Evolutionary conservation across 2,797 vertebrate genomes (phyloP).

Genomic region (Oryzias dopingdopingensis): DNA sequence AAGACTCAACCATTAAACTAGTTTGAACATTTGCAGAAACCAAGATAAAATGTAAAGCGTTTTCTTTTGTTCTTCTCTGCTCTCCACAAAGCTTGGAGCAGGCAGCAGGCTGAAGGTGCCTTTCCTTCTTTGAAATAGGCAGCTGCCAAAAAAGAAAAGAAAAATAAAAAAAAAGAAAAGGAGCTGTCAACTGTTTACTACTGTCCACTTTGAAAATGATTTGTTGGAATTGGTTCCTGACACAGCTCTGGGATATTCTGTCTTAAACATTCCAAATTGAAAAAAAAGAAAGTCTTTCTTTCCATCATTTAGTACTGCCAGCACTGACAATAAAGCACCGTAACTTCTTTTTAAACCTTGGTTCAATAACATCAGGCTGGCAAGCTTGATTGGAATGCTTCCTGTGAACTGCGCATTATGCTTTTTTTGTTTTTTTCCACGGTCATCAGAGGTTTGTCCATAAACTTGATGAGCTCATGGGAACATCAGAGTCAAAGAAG

Average conservation of each 20-base stretch:
- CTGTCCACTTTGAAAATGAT: slow-evolving; percentile 75
- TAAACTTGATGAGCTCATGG: slow-evolving; percentile 42
- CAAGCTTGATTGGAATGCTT: slow-evolving; percentile 29
- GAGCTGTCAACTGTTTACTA: slow-evolving; percentile 51
- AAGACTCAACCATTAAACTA: slow-evolving; percentile 39
- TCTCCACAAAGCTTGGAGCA: slow-evolving; percentile 34
- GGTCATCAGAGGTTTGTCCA: slow-evolving; percentile 43
- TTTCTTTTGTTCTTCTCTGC: slow-evolving; percentile 42
- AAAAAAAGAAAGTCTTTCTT: not conserved
- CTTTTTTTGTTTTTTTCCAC: slow-evolving; percentile 26
- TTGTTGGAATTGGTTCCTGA: slow-evolving; percentile 71
- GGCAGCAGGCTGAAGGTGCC: slow-evolving; percentile 57
- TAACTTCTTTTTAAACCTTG: slow-evolving; percentile 44
- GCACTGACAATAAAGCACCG: slow-evolving; percentile 39
- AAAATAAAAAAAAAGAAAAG: slow-evolving; percentile 14
- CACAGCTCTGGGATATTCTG: slow-evolving; percentile 71
- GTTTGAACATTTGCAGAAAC: slow-evolving; percentile 18
- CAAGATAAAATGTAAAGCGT: slow-evolving; percentile 26
- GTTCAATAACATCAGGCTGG: slow-evolving; percentile 26
- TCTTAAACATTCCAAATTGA: slow-evolving; percentile 55
- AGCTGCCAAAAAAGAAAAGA: slow-evolving; percentile 10
- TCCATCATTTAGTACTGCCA: slow-evolving; percentile 30
- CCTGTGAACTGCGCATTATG: slow-evolving; percentile 26
- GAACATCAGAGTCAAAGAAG: slow-evolving; percentile 63
- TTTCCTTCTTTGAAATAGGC: slow-evolving; percentile 57